phyloP scores from a whole-genome alignment of 2,888 invertebrate genomes.

The Syritta pipiens region DNA sequence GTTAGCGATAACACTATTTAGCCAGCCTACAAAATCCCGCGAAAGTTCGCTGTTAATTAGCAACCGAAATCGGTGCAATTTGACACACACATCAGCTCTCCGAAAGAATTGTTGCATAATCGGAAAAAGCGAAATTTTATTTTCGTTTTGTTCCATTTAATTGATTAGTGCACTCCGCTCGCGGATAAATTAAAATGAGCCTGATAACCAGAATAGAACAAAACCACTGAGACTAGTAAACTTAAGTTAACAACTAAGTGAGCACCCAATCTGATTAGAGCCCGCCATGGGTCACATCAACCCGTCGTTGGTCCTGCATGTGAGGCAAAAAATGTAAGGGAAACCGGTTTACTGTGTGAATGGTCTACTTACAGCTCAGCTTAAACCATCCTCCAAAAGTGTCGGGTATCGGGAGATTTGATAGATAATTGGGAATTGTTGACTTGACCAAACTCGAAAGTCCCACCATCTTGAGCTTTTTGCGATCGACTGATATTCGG shows the following conservation, averaged over 20 bases:
- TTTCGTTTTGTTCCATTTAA: not conserved
- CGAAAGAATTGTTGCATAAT: constrained; percentile 37
- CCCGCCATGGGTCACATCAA: too few relatives aligned
- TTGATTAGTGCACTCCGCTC: constrained; percentile 8
- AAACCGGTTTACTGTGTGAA: constrained; percentile 27
- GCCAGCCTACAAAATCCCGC: too few relatives aligned
- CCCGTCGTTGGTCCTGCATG: too few relatives aligned
- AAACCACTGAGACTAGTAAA: too few relatives aligned
- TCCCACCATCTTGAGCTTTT: constrained; percentile 83
- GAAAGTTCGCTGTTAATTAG: constrained; percentile 1
- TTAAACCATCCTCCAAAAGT: constrained; percentile 91
- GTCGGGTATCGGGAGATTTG: constrained; percentile 91
- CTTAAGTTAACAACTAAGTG: too few relatives aligned
- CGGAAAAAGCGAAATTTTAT: not conserved
- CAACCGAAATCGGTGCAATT: constrained; percentile 6
- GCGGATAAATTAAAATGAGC: too few relatives aligned
- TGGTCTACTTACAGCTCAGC: constrained; percentile 86
- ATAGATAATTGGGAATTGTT: constrained; percentile 90
- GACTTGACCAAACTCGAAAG: constrained; percentile 88
- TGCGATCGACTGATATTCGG: constrained; percentile 17
- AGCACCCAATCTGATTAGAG: too few relatives aligned
- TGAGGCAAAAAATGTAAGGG: not conserved
- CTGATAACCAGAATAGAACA: too few relatives aligned
- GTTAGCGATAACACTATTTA: too few relatives aligned
- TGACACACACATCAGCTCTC: constrained; percentile 7